Percentiles rank a stretch among this genome's conserved stretches.
Conservation (phyloP, 2,888 invertebrate species). For the Timema cristinae region DNA sequence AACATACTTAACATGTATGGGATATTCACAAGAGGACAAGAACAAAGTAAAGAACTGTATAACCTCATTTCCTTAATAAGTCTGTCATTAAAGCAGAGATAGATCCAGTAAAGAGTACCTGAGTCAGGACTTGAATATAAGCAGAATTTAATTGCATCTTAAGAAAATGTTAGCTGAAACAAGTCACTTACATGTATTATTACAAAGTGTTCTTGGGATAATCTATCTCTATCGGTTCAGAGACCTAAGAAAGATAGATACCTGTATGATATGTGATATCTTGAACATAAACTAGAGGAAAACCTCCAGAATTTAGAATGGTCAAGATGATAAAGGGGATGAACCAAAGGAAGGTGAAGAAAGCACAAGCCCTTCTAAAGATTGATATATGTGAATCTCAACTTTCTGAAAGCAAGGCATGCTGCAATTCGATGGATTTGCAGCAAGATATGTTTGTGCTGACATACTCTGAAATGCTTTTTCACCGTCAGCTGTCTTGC, state of each 20-base stretch:
- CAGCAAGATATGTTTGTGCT: conserved; percentile 38
- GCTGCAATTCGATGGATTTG: conserved; percentile 35
- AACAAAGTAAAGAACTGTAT: conserved; percentile 4
- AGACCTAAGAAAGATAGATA: conserved; percentile 11
- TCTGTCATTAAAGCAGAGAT: conserved; percentile 3
- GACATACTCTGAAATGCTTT: conserved; percentile 37
- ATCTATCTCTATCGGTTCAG: neutral
- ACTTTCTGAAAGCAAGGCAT: conserved; percentile 33
- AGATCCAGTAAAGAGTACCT: conserved; percentile 9
- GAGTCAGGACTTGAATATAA: neutral
- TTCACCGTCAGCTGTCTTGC: conserved; percentile 35
- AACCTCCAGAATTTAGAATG: neutral
- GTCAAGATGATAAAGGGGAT: conserved; percentile 3
- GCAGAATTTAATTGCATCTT: neutral
- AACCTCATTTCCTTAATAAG: neutral
- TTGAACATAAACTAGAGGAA: neutral
- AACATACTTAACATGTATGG: neutral
- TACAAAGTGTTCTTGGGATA: neutral
- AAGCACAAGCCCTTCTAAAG: conserved; percentile 24
- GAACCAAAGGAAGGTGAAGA: conserved; percentile 29
- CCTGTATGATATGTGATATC: neutral
- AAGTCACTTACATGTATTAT: conserved; percentile 11
- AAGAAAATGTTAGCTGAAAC: conserved; percentile 9
- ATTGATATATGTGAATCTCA: conserved; percentile 21
- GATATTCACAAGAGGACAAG: neutral